These are phyloP conservation scores for Stylophora pistillata DNA, from an alignment of 64 coral and sea anemone species.

Conservation along the genomic window DNA sequence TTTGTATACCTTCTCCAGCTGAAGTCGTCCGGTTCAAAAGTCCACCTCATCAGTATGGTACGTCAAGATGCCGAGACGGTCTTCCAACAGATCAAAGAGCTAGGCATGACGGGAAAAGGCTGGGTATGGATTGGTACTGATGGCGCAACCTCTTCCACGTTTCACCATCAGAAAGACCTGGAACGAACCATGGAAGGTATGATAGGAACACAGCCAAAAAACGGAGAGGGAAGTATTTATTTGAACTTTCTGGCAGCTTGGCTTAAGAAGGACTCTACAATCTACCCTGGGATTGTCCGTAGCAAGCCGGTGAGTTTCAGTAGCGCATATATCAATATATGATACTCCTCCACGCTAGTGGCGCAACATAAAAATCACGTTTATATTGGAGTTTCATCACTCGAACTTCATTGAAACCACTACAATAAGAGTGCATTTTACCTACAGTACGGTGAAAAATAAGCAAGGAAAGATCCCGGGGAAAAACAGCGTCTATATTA, in stretches of 20 bases:
- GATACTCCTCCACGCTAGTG: too few species aligned
- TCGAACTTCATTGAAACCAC: too few species aligned
- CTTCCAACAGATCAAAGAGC: slow-evolving; percentile 94
- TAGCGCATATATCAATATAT: too few species aligned
- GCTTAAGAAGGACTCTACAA: slow-evolving; percentile 69
- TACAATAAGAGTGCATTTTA: too few species aligned
- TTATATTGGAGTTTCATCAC: too few species aligned
- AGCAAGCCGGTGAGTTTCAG: slow-evolving; percentile 67
- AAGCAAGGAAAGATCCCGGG: too few species aligned
- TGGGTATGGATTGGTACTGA: slow-evolving; percentile 96
- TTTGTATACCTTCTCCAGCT: slow-evolving; percentile 46
- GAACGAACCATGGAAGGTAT: slow-evolving; percentile 93
- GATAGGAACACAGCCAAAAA: slow-evolving; percentile 95
- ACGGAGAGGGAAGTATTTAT: slow-evolving; percentile 87
- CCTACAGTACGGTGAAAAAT: too few species aligned
- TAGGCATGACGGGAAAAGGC: slow-evolving; percentile 97
- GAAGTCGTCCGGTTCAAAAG: slow-evolving; percentile 80
- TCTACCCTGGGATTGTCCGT: slow-evolving; percentile 74
- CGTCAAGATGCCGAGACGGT: slow-evolving; percentile 96
- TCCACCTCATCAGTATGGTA: slow-evolving; percentile 90
- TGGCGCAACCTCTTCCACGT: slow-evolving; percentile 80
- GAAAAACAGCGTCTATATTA: too few species aligned
- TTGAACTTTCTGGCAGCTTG: slow-evolving; percentile 82
- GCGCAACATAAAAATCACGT: too few species aligned
- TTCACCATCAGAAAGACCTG: slow-evolving; percentile 78